Evolutionary conservation across 2,113 vertebrate genomes (phyloP).

Genomic region (Sinocyclocheilus maitianheensis): DNA sequence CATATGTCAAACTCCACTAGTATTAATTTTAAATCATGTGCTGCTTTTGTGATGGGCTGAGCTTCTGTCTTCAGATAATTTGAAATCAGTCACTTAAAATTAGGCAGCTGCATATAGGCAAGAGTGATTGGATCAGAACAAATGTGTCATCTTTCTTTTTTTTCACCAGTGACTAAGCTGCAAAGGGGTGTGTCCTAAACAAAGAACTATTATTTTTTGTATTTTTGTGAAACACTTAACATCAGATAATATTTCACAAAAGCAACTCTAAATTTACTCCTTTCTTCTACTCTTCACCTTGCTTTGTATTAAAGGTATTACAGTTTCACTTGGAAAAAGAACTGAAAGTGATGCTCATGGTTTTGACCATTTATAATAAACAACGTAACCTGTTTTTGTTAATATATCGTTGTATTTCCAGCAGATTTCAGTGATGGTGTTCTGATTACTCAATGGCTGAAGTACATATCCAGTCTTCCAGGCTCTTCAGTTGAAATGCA

Average conservation of each 20-base stretch:
- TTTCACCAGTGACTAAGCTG: background rate
- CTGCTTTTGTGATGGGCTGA: background rate
- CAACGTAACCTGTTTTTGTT: background rate
- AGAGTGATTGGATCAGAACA: background rate
- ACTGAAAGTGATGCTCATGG: background rate
- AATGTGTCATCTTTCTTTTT: background rate
- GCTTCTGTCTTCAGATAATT: background rate
- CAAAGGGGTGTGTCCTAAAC: slow-evolving; percentile 19
- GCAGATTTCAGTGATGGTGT: slow-evolving; percentile 39
- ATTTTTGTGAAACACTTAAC: background rate
- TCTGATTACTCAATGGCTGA: slow-evolving; percentile 55
- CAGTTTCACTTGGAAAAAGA: background rate
- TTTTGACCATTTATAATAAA: background rate
- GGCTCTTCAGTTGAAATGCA: slow-evolving; percentile 38
- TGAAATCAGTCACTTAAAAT: background rate
- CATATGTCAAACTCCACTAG: background rate
- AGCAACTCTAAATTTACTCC: background rate
- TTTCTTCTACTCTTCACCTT: background rate
- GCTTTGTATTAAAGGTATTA: slow-evolving; percentile 10
- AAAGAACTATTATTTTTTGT: background rate
- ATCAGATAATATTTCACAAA: background rate
- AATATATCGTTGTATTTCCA: background rate
- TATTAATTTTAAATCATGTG: background rate
- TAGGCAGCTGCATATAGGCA: too few species aligned
- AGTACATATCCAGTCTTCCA: slow-evolving; percentile 21